Conservation (phyloP, 92 coral and sea anemone species). For the Siderastrea radians region DNA sequence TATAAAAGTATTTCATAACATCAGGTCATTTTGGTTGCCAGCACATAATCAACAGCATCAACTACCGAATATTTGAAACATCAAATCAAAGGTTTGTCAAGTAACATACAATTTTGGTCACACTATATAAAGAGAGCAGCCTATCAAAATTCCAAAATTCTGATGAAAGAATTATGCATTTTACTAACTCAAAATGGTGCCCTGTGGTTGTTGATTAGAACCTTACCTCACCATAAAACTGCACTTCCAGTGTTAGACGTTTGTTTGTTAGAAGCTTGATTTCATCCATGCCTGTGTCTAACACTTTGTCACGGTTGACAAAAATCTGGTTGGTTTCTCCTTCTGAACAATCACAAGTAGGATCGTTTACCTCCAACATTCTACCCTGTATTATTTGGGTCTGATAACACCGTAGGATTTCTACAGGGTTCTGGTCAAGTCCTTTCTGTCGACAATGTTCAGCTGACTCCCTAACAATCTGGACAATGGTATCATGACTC, state of each 20-base stretch:
- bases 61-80: not conserved
- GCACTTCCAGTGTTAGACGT: constrained; percentile 38
- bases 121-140: not conserved
- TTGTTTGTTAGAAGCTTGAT: constrained; percentile 34
- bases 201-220: constrained; percentile 16
- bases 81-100: constrained; percentile 8
- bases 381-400: constrained; percentile 50
- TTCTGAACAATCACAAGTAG: constrained; percentile 16
- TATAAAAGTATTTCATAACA: not conserved
- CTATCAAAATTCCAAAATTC: constrained; percentile 13
- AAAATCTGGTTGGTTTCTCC: constrained; percentile 59
- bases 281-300: constrained; percentile 57
- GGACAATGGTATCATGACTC: constrained; percentile 21
- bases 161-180: constrained; percentile 1
- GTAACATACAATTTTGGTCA: constrained; percentile 7
- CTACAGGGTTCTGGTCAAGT: constrained; percentile 55
- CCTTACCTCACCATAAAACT: constrained; percentile 54
- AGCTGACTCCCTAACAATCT: constrained; percentile 34
- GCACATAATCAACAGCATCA: not conserved
- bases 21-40: not conserved
- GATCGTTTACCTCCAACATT: constrained; percentile 45
- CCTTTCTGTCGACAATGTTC: constrained; percentile 31
- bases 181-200: not conserved
- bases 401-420: constrained; percentile 50
- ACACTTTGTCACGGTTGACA: constrained; percentile 51